Conservation (phyloP, 2,888 invertebrate genomes). For the Limnephilus lunatus region DNA sequence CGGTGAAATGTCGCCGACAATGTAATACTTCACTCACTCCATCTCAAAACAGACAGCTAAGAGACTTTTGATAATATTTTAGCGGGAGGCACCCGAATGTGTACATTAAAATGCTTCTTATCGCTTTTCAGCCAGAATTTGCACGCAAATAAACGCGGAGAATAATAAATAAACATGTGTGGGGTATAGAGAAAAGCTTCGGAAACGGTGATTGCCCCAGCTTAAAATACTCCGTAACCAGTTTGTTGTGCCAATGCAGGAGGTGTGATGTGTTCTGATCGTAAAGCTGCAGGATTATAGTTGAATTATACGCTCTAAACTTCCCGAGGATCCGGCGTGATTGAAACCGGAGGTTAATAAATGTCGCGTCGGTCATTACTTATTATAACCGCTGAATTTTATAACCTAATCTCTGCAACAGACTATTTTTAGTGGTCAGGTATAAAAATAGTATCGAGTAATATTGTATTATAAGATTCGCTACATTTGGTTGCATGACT, state of each 20-base stretch:
- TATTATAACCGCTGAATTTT: background rate
- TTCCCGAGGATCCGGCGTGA: background rate
- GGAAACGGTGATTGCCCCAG: slow-evolving; percentile 13
- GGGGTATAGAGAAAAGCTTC: background rate
- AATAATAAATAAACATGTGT: background rate
- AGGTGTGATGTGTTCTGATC: background rate
- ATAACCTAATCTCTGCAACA: background rate
- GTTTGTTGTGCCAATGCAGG: slow-evolving; percentile 19
- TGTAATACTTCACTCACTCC: background rate
- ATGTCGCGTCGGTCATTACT: background rate
- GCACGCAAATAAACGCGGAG: background rate
- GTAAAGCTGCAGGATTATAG: background rate
- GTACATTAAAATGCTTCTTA: slow-evolving; percentile 11
- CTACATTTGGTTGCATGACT: background rate
- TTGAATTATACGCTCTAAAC: background rate
- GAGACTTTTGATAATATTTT: background rate
- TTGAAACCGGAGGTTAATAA: background rate
- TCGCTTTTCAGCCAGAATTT: background rate
- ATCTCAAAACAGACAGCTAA: background rate
- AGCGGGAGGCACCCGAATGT: background rate
- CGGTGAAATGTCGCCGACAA: background rate
- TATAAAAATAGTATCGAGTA: background rate
- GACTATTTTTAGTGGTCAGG: background rate
- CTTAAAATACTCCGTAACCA: slow-evolving; percentile 7
- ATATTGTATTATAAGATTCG: background rate